Evolutionary conservation across 2,888 invertebrate genomes (phyloP), one percentile per base, ranked within the genome.

Genomic region (Protodeltote pygarga): DNA sequence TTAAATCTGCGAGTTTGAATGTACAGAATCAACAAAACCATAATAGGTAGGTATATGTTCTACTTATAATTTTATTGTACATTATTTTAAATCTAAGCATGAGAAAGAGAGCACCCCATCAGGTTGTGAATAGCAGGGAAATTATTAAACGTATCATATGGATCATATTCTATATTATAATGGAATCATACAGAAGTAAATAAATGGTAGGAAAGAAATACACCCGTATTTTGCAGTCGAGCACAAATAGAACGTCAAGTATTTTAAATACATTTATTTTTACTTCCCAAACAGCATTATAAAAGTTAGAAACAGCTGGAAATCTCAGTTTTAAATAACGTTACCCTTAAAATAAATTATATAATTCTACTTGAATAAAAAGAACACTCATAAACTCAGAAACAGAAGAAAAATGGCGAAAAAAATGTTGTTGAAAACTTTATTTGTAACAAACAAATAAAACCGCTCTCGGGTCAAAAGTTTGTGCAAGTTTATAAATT

Each of bases 371-470:
- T 21, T 28, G 14, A 6, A 57, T 45, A 45, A 25, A 41, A 49
- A 49, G 5, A 27, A 28, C 41, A 21, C 20, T 41, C 41, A 28
- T 62, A 49, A 63, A 42, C 9, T 5, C 28, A 41, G 23, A 8
- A 10, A 17, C 37, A 24, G 37, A 55, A 67, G 59, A 71, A 65
- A 67, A 61, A 49, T 31, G 21, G 54, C 48, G 28, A 28, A 34
- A 42, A 51, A 40, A 48, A 27, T 29, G 3, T 40, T 27, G n/a
- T 48, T 42, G 5, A 34, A 58, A 52, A 54, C 44, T 49, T 51
- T 44, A 58, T 53, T 52, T 40, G 39, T 38, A 50, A 45, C 35
- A 67, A 63, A 51, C 45, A 58, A 62, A 65, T 64, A 59, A 64
- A 50, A 53, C 41, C 17, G 23, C 25, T 29, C 38, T 32, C 9